Conservation (phyloP, 2,797 vertebrate species). For the Limosa lapponica region DNA sequence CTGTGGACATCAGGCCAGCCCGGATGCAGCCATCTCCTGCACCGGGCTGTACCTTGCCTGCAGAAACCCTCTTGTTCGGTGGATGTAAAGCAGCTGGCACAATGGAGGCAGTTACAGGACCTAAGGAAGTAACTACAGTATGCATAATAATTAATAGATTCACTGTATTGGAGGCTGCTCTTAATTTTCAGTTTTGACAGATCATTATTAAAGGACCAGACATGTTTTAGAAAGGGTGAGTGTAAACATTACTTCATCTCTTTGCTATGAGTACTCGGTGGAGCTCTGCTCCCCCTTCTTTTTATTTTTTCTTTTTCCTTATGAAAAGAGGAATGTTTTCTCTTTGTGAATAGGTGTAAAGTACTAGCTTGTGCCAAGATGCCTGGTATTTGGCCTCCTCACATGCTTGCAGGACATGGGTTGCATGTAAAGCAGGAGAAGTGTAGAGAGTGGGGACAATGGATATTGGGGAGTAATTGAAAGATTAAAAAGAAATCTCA, state of each 20-base stretch:
- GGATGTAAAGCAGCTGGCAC: not conserved
- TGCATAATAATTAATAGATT: not conserved
- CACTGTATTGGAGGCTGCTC: not conserved
- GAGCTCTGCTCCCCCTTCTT: slow-evolving; percentile 7
- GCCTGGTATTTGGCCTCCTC: slow-evolving; percentile 67
- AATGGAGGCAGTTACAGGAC: not conserved
- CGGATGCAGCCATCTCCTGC: accelerated
- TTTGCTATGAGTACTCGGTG: slow-evolving; percentile 49
- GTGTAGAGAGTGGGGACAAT: slow-evolving; percentile 17
- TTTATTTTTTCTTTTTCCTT: slow-evolving; percentile 31
- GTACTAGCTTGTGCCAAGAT: slow-evolving; percentile 53
- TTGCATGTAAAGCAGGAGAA: slow-evolving; percentile 64
- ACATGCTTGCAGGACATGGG: slow-evolving; percentile 18
- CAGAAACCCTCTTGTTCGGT: not conserved
- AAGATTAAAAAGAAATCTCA: slow-evolving; percentile 44
- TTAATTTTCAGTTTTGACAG: slow-evolving; percentile 36
- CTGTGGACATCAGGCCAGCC: not conserved
- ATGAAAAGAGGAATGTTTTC: slow-evolving; percentile 60
- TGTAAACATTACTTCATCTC: slow-evolving; percentile 67
- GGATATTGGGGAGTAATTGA: slow-evolving; percentile 24
- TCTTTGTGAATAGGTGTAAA: slow-evolving; percentile 68
- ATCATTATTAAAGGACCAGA: slow-evolving; percentile 49
- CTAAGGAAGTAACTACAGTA: not conserved
- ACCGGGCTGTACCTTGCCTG: not conserved
- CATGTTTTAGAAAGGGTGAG: slow-evolving; percentile 39